phyloP scores from a whole-genome alignment of 2,888 invertebrate species.

The Halictus quadricinctus region DNA sequence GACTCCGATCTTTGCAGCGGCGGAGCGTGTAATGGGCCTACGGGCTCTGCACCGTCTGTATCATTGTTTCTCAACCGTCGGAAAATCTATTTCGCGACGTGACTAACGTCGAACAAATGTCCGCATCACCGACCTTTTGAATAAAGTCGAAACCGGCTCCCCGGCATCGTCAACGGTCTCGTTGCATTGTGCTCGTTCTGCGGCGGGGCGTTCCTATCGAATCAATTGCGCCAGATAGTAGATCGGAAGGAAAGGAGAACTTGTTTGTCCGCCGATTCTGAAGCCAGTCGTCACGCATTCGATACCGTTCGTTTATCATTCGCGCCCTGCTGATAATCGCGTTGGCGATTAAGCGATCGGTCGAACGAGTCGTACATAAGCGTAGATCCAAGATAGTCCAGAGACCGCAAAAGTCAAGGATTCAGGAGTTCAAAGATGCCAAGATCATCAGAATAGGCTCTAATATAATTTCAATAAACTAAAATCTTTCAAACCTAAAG shows the following conservation, averaged over 20 bases:
- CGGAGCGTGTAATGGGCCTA: slow-evolving; percentile 24
- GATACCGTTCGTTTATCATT: background rate
- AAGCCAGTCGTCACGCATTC: background rate
- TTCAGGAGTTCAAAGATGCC: background rate
- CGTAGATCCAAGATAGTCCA: background rate
- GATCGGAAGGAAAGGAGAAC: background rate
- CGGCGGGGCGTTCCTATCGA: background rate
- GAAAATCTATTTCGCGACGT: slow-evolving; percentile 9
- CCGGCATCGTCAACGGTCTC: background rate
- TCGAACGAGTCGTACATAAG: background rate
- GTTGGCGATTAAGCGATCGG: background rate
- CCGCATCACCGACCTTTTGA: slow-evolving; percentile 11
- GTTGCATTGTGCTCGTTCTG: background rate
- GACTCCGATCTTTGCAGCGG: slow-evolving; percentile 44
- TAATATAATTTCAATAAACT: background rate
- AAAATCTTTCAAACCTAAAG: background rate
- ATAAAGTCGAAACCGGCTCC: slow-evolving; percentile 16
- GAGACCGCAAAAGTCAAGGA: background rate
- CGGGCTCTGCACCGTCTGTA: background rate
- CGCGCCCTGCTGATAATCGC: background rate
- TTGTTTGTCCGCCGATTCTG: background rate
- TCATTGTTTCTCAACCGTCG: slow-evolving; percentile 8
- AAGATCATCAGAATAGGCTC: background rate
- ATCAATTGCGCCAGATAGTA: background rate
- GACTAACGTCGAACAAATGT: background rate